Percentiles rank a stretch among this genome's conserved stretches.
These are phyloP conservation scores for Chionomys nivalis DNA, from an alignment of 2,113 vertebrate species.

Conservation along the genomic window DNA sequence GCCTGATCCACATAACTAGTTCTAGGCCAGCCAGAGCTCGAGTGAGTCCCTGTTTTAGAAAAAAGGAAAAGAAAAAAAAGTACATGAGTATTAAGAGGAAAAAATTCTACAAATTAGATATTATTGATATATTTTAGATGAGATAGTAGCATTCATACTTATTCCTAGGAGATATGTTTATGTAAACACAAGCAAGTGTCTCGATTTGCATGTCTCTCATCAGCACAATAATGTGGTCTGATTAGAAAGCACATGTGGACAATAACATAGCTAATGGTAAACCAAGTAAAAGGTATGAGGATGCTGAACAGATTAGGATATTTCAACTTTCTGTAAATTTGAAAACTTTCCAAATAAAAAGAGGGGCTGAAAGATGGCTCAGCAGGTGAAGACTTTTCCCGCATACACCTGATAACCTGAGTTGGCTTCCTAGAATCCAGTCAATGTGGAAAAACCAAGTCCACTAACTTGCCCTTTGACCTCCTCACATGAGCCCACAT, in stretches of 20 bases:
- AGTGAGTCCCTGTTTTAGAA: background rate
- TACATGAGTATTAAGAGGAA: background rate
- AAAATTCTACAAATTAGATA: background rate
- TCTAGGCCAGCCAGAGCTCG: background rate
- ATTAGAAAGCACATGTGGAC: background rate
- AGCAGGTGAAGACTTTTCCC: background rate
- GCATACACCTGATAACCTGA: background rate
- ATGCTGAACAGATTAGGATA: background rate
- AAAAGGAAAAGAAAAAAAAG: background rate
- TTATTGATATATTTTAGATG: background rate
- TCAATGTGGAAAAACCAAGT: background rate
- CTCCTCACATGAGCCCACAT: background rate
- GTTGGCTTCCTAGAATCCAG: background rate
- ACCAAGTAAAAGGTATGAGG: background rate
- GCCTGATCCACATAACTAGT: background rate
- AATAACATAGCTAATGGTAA: background rate
- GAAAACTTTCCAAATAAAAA: slow-evolving; percentile 7
- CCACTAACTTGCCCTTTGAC: background rate
- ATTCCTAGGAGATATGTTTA: background rate
- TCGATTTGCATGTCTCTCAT: background rate
- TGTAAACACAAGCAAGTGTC: background rate
- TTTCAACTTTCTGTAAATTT: background rate
- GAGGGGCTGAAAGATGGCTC: background rate
- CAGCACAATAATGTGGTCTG: background rate
- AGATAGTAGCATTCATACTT: background rate